Conservation (phyloP, 2,113 vertebrate genomes). For the Xenus cinereus region DNA sequence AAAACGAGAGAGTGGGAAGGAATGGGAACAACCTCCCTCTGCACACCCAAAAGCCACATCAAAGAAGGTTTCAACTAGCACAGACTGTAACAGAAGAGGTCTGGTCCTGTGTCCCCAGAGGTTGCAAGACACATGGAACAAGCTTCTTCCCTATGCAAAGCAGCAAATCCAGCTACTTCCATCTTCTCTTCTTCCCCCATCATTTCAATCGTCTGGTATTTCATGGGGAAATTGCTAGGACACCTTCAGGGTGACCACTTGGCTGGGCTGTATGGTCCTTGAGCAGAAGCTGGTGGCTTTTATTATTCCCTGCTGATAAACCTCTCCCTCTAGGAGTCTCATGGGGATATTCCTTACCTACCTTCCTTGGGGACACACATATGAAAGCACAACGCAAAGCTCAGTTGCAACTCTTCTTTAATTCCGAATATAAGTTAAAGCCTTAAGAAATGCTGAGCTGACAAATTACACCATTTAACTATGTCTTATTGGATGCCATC, state of each 20-base stretch:
- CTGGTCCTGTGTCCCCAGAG: not conserved
- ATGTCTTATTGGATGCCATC: not conserved
- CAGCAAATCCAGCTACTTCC: not conserved
- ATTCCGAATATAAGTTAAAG: not conserved
- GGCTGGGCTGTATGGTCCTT: not conserved
- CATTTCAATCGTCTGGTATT: not conserved
- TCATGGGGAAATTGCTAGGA: accelerated
- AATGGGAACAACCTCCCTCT: not conserved
- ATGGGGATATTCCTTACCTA: not conserved
- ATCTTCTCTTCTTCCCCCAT: not conserved
- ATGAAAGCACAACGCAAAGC: not conserved
- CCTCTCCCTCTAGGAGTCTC: not conserved
- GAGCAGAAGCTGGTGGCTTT: not conserved
- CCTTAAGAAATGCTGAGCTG: not conserved
- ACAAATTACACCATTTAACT: not conserved
- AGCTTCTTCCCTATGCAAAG: not conserved
- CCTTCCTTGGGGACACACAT: accelerated
- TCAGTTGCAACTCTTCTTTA: not conserved
- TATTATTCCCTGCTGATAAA: not conserved
- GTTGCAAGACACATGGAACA: not conserved
- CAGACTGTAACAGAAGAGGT: not conserved
- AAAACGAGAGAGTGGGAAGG: not conserved
- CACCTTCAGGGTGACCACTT: not conserved
- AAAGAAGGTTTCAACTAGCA: not conserved
- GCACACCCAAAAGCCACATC: not conserved